phyloP scores from a whole-genome alignment of 2,113 vertebrate species.

The Anser brachyrhynchus region DNA sequence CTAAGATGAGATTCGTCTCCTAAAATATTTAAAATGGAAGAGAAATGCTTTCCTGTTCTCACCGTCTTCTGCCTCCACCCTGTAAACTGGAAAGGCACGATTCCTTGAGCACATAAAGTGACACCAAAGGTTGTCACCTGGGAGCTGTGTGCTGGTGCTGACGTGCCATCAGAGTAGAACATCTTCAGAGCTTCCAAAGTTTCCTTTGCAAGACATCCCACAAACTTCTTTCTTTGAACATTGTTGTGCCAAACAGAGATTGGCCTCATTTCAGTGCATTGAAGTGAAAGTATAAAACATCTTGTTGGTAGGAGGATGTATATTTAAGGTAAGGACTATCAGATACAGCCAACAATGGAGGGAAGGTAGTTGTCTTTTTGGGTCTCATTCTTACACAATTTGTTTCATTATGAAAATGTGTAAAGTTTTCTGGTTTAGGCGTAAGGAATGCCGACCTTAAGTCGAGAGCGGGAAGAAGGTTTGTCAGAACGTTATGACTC shows the following conservation, averaged over 20 bases:
- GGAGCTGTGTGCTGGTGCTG: background rate
- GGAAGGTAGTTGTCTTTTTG: background rate
- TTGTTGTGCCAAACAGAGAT: background rate
- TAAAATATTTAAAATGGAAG: background rate
- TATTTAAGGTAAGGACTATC: rapidly evolving
- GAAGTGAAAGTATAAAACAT: background rate
- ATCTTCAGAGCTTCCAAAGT: background rate
- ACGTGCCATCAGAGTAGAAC: background rate
- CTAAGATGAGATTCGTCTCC: background rate
- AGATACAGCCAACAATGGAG: rapidly evolving
- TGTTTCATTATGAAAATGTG: background rate
- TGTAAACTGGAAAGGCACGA: background rate
- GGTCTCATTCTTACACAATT: background rate
- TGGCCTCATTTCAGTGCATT: background rate
- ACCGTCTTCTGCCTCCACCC: background rate
- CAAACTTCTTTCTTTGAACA: background rate
- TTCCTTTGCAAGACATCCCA: background rate
- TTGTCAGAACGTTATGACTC: background rate
- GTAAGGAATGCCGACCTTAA: background rate
- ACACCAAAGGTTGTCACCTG: background rate
- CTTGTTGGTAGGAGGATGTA: rapidly evolving
- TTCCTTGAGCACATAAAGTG: rapidly evolving
- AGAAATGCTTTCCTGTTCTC: background rate
- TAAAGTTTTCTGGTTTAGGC: background rate
- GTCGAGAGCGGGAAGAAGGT: background rate